Evolutionary conservation across 2,888 invertebrate genomes (phyloP), one percentile per base, ranked within the genome.

Genomic region (Dusona sp.): DNA sequence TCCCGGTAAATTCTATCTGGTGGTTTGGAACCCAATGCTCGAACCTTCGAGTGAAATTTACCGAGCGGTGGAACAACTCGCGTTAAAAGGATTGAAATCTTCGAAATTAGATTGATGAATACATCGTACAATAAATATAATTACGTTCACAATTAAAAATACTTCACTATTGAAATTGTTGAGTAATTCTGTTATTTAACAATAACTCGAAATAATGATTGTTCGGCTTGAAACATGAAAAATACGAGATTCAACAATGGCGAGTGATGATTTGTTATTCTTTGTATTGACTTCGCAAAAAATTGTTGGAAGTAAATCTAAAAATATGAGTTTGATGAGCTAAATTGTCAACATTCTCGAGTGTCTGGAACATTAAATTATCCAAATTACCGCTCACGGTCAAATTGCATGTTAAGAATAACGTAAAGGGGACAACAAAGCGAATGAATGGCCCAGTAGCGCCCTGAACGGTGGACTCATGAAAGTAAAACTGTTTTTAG

Each of bases 371-470:
- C 13, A 29, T 29, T 16, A 61, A 29, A 16, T 61, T 16, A 29
- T 61, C 29, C 29, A 61, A 61, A 61, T 29, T 16, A 61, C 16
- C 16, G 29, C 1, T 61, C 29, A 25, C 61, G 61, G 22, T 61
- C 25, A 29, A 61, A 61, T 61, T 61, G 61, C 61, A 61, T 16
- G 61, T 29, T 51, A 33, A 29, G 9, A 72, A 45, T 13, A 73
- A 36, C 33, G n/a, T 13, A 6, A n/a, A 3, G 22, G 54, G 13
- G 33, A 29, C 11, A n/a, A 8, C 29, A 29, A 33, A 42, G 45
- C 22, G 29, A 7, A 74, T 57, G 16, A 51, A n/a, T 36, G 3
- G 36, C 16, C 0, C 3, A 22, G 45, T 36, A 29, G 65, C 48
- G 78, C 67, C 51, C 4, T 36, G n/a, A 16, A 16, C 22, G 22